Evolutionary conservation across 2,888 invertebrate genomes (phyloP), one percentile per base, ranked within the genome.

Genomic region (Nemapogon koenigi): DNA sequence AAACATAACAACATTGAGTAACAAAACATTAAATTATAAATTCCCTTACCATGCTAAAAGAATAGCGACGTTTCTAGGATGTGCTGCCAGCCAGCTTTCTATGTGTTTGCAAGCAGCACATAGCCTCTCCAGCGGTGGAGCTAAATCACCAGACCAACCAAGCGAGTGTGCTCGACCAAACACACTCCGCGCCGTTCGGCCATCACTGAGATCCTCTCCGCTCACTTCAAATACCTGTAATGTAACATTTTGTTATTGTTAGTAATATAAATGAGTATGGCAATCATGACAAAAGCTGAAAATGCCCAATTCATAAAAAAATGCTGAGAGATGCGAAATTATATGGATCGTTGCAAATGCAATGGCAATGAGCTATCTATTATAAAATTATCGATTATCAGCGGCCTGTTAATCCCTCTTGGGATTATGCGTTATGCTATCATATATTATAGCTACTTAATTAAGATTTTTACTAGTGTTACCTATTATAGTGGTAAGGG

Each of bases 21-120:
- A n/a, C 22, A 22, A 22, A 22, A 22, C 22, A 22, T 7, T 22
- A 22, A 22, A 22, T 7, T 22, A 22, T 22, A 22, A 22, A 7
- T 22, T 7, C 10, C 4, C 33, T 80, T 68, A 90, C 89, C 91
- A 91, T 51, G 93, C 91, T 57, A 95, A 89, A 37, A 96, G 76
- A 41, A 95, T 91, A 26, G 91, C 92, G 46, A 95, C 91, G 59
- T 94, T 87, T 63, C 89, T 89, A 14, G 89, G 84, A 55, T 91
- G 89, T 35, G 86, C 88, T 35, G 89, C 88, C 37, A 95, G 81
- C 94, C 94, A 96, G 55, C 91, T 89, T 72, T 96, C 95, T 53
- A 96, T 89, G 57, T 92, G 90, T 66, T 95, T 95, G 81, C 95
- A 96, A 41, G 95, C 87, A 46, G 91, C 90, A 67, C 95, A 96